Base-by-base conservation (phyloP, 2,797 vertebrate species). In the Anguilla megastoma region DNA sequence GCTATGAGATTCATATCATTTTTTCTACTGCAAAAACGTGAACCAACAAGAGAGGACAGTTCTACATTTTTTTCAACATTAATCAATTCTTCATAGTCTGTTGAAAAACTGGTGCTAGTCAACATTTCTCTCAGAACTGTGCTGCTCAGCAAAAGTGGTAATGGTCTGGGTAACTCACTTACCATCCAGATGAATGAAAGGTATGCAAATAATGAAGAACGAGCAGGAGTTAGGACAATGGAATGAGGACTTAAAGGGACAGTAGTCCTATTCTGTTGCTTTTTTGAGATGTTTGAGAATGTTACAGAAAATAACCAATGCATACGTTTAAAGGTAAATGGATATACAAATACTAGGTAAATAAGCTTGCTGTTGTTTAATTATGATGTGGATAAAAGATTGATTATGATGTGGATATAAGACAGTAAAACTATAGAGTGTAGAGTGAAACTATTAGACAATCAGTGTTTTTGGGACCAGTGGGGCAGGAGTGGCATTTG, bases 1-100 rank as follows among this genome's bases (percentile, higher is more conserved):
- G 52, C 84, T 56, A 24, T 30, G 69, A 71, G 30, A 87, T 92
- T 88, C 76, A 88, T 89, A 85, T 83, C 50, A 52, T 12, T 52
- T 52, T 88, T 71, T 92, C 91, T 86, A 85, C 91, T 87, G 89
- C 86, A 89, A 87, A 89, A 91, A 88, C 69, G 89, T 90, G 87
- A 90, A 50, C 80, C 88, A 89, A 89, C 60, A 76, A 86, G 7
- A 16, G 56, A 50, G 24, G 27, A 52, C 66, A 89, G 63, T 92
- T 87, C 21, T 41, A 87, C 80, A 14, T 76, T 63, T 58, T 69
- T 87, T 84, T 45, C 90, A 91, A 86, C 89, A 84, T 91, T 88
- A 89, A 48, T 87, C 41, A 12, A 54, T 82, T 69, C 27, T 41
- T n/a, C 52, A 83, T n/a, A 71, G 16, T 16, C 48, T 45, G 56